Evolutionary conservation across 2,888 invertebrate genomes (phyloP).

Genomic region (Chouioia cunea): DNA sequence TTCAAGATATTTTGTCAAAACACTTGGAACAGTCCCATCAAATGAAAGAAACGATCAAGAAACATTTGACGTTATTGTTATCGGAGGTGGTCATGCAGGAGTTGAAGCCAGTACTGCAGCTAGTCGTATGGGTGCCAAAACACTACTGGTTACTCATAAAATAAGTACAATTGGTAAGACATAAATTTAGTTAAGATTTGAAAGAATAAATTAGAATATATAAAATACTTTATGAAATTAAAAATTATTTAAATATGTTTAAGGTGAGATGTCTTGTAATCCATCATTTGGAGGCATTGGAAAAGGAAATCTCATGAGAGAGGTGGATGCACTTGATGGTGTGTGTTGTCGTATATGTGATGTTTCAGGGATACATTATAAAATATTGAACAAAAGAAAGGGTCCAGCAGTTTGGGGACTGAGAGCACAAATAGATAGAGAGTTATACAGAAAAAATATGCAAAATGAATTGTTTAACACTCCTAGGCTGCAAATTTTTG

Average conservation of each 20-base stretch:
- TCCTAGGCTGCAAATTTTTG: constrained; percentile 76
- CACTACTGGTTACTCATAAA: constrained; percentile 87
- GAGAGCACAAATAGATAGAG: constrained; percentile 88
- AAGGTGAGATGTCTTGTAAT: constrained; percentile 94
- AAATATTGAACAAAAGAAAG: constrained; percentile 82
- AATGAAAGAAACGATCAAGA: constrained; percentile 32
- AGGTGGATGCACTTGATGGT: constrained; percentile 91
- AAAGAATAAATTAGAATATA: not conserved
- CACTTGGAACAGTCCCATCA: constrained; percentile 44
- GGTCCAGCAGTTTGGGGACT: constrained; percentile 93
- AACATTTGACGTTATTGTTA: constrained; percentile 81
- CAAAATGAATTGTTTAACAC: constrained; percentile 78
- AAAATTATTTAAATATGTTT: constrained; percentile 43
- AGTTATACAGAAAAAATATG: constrained; percentile 81
- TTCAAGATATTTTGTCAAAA: constrained; percentile 20
- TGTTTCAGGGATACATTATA: constrained; percentile 83
- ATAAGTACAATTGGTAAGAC: constrained; percentile 80
- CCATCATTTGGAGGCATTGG: constrained; percentile 94
- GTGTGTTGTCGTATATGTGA: constrained; percentile 86
- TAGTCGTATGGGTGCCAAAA: constrained; percentile 84
- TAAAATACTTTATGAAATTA: not conserved
- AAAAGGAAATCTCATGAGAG: constrained; percentile 89
- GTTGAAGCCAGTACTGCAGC: constrained; percentile 89
- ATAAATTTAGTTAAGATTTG: constrained; percentile 15
- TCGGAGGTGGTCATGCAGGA: constrained; percentile 94